A percentile compares a stretch with the other conserved stretches of the same genome.
These are phyloP conservation scores for Nomada hirtipes DNA, from an alignment of 2,888 invertebrate species.

Conservation along the genomic window DNA sequence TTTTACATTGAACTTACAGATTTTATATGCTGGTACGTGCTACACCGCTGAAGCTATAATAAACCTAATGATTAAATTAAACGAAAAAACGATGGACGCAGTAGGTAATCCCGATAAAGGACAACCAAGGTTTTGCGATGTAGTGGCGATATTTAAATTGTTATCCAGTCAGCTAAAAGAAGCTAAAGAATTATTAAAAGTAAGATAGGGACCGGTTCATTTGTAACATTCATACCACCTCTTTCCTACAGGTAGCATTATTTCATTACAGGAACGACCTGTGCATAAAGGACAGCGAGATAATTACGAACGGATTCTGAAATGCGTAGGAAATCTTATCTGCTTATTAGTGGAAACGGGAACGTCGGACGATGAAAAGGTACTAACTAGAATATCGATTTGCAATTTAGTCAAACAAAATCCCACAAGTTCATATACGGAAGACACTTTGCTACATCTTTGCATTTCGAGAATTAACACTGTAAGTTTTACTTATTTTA, in stretches of 20 bases:
- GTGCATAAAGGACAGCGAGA: constrained; percentile 92
- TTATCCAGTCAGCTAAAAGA: constrained; percentile 87
- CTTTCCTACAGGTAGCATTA: background rate
- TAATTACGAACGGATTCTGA: constrained; percentile 92
- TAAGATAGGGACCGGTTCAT: constrained; percentile 48
- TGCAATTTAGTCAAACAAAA: constrained; percentile 87
- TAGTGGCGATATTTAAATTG: constrained; percentile 89
- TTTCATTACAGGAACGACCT: constrained; percentile 86
- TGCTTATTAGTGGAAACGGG: constrained; percentile 89
- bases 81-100: constrained; percentile 86
- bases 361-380: constrained; percentile 85
- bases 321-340: constrained; percentile 92
- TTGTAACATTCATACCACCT: background rate
- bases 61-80: constrained; percentile 91
- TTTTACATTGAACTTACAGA: constrained; percentile 73
- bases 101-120: constrained; percentile 84
- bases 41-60: constrained; percentile 95
- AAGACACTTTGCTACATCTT: constrained; percentile 94
- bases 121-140: constrained; percentile 89
- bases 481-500: constrained; percentile 91
- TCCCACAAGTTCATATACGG: constrained; percentile 89
- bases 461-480: constrained; percentile 92
- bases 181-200: constrained; percentile 83
- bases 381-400: constrained; percentile 84
- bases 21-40: constrained; percentile 91